Conservation (phyloP, 2,797 vertebrate species). For the Sebastes wilsoni region DNA sequence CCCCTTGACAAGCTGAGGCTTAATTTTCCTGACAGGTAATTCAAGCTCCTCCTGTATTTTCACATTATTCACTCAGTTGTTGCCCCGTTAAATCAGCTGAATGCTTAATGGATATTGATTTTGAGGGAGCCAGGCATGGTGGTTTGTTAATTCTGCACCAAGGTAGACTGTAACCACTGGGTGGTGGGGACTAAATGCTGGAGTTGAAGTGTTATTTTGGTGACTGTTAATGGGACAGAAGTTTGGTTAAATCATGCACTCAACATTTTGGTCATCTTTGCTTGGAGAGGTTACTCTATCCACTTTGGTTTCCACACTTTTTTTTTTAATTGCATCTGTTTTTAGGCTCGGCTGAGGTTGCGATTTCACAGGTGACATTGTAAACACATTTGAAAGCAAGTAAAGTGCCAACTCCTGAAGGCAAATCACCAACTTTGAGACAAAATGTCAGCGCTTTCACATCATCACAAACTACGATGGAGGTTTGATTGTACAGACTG, state of each 20-base stretch:
- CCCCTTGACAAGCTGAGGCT: conserved; percentile 19
- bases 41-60: conserved; percentile 42
- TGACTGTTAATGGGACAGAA: neutral
- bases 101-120: conserved; percentile 65
- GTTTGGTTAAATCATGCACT: neutral
- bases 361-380: conserved; percentile 21
- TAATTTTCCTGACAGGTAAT: conserved; percentile 53
- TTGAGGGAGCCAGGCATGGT: neutral
- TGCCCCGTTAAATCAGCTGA: conserved; percentile 37
- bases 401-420: neutral
- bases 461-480: neutral
- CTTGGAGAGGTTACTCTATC: neutral
- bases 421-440: conserved; percentile 10
- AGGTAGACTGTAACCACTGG: neutral
- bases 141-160: conserved; percentile 32
- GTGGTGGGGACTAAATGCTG: neutral
- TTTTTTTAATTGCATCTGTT: conserved; percentile 1
- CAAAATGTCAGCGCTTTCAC: neutral
- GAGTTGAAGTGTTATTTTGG: neutral
- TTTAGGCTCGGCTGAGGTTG: conserved; percentile 7
- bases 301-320: neutral
- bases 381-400: conserved; percentile 29
- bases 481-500: neutral
- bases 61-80: conserved; percentile 25
- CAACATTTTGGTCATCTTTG: neutral